Evolutionary conservation across 2,888 invertebrate species (phyloP), one percentile per base, ranked within the genome.

Genomic region (Volucella inflata): DNA sequence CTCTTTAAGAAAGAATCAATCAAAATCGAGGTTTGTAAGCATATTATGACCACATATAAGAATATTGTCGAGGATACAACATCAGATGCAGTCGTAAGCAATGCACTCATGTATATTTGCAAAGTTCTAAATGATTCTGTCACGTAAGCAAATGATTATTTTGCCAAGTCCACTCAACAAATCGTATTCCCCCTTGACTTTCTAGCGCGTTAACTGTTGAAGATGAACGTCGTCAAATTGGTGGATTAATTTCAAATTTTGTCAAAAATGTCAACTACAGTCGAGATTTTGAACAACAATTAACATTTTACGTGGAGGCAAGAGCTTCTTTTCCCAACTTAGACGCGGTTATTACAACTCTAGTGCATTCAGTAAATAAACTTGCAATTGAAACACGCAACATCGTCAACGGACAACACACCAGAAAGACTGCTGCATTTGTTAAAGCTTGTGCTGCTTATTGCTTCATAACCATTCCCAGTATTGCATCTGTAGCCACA

Each of bases 401-500:
- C 89, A 94, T 96, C 76, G 95, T 96, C 3, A 94, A 95, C 87
- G 96, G 96, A 2, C 94, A 95, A 89, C 96, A 97, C 89, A 95
- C 96, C 0, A 93, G 95, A 83, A 96, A 96, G 91, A 97, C 97
- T 2, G 95, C 95, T 12, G 95, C 97, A 88, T 96, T 98, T 93
- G 96, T 97, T 40, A 95, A 97, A 90, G 98, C 99, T 2, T 99
- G 99, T 93, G 96, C 97, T 55, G 99, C 99, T 0, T 99, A 97
- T 93, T 96, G 96, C 92, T 99, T 96, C 92, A 98, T 99, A 85
- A 99, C 99, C 9, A 97, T 98, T 91, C 99, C 99, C n/a, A 98
- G 98, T 12, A 94, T 99, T 90, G 95, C 94, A 88, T 96, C 96
- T 80, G 94, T 95, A n/a, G 94, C 96, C 81, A 94, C 95, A 30